Base-by-base conservation (phyloP, 2,113 vertebrate species). In the Chaetodon auriga region DNA sequence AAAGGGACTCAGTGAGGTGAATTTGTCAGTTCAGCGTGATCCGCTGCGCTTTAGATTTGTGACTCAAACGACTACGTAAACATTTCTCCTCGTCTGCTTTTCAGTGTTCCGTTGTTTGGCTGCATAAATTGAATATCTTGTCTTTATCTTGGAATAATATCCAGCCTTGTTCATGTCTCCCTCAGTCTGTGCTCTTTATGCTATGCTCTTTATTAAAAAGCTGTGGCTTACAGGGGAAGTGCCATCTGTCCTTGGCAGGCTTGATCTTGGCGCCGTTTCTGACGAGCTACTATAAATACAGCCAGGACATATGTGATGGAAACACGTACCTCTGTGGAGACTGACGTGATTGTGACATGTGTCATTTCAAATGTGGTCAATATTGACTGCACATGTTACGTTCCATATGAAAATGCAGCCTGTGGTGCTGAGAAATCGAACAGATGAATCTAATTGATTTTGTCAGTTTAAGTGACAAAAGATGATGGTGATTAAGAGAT, bases 171-270 rank as follows among this genome's bases (percentile, higher is more conserved):
- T 64, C 7, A 21, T 69, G 68, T 74, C 19, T 55, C 53, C 43
- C n/a, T 78, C 30, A 38, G 49, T 62, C 45, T 66, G 53, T 43
- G 36, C 46, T 62, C 51, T 76, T 81, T 57, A 73, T 60, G 68
- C 54, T 70, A 78, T 55, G 41, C 68, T 85, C 72, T 79, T 86
- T 85, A 84, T 86, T 81, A 68, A 86, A 88, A 92, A 89, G 83
- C 82, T 68, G 74, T 77, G 84, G 89, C 91, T 88, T 78, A 82
- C 49, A 80, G 82, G 81, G 86, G 83, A 90, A 87, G 86, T 35
- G 81, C 92, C 93, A 95, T 95, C 93, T 95, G 93, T 89, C 62
- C 82, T 68, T 87, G 91, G 89, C 92, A 90, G 81, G 72, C 70
- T 81, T 73, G 36, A 74, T 85, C 77, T 63, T 90, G 89, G 82